Conservation (phyloP, 2,888 invertebrate genomes). For the Trileptium ribeirensis region DNA sequence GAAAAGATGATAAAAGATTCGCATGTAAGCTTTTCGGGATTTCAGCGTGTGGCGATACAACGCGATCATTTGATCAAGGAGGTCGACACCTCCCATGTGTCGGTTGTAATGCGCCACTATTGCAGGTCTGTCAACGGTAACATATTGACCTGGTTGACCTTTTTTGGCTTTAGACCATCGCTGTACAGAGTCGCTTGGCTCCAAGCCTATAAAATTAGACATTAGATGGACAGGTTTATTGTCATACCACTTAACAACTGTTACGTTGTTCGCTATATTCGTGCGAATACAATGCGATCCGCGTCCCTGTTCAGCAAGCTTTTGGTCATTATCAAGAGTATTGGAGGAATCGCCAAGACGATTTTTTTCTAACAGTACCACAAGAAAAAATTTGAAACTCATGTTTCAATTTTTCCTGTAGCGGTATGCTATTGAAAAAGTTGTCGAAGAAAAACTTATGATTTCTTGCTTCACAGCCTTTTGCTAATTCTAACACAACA, state of each 20-base stretch:
- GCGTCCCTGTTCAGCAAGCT: background rate
- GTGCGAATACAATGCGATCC: background rate
- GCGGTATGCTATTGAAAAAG: background rate
- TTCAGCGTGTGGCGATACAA: background rate
- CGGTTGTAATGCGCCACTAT: conserved; percentile 33
- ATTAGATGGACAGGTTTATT: conserved; percentile 43
- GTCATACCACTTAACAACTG: conserved; percentile 41
- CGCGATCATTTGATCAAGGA: conserved; percentile 41
- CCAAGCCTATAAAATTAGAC: conserved; percentile 37
- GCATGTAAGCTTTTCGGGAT: conserved; percentile 38
- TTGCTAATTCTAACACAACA: background rate
- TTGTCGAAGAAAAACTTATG: background rate
- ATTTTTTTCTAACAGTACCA: background rate
- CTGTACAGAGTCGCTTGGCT: conserved; percentile 38
- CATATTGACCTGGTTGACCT: background rate
- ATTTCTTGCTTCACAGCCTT: too few relatives aligned
- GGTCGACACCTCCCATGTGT: conserved; percentile 46
- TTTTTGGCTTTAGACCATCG: conserved; percentile 34
- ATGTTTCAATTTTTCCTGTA: background rate
- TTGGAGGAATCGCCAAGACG: background rate
- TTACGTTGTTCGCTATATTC: conserved; percentile 28
- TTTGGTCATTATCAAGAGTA: background rate
- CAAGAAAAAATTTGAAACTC: background rate
- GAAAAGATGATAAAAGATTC: conserved; percentile 39
- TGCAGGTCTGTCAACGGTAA: conserved; percentile 17